These are phyloP conservation scores for Eilema griseolum DNA, from an alignment of 2,888 invertebrate species.

Conservation along the genomic window DNA sequence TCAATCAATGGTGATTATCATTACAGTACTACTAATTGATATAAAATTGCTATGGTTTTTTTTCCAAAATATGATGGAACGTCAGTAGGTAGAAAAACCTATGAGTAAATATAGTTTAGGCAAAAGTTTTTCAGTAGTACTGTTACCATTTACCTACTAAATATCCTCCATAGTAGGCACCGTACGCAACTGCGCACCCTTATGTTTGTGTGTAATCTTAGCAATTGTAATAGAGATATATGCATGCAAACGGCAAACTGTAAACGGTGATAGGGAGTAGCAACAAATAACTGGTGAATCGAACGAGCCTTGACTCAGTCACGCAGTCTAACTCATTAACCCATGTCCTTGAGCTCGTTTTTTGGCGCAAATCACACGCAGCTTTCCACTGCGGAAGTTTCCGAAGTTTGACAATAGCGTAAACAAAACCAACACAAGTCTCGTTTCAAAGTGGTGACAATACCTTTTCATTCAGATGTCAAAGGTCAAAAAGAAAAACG, in stretches of 20 bases:
- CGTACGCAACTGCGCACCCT: slow-evolving; percentile 3
- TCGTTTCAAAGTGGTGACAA: background rate
- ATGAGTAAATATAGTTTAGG: background rate
- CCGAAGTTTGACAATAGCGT: slow-evolving; percentile 9
- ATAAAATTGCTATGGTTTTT: background rate
- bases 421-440: background rate
- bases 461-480: too few relatives aligned
- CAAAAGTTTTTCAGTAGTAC: background rate
- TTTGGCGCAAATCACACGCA: slow-evolving; percentile 62
- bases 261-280: slow-evolving; percentile 41
- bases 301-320: slow-evolving; percentile 62
- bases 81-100: background rate
- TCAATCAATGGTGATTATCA: background rate
- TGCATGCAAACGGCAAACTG: slow-evolving; percentile 49
- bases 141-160: background rate
- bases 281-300: slow-evolving; percentile 43
- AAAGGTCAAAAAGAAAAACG: too few relatives aligned
- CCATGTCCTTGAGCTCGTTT: slow-evolving; percentile 62
- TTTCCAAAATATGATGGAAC: background rate
- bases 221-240: slow-evolving; percentile 50
- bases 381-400: slow-evolving; percentile 55
- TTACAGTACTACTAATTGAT: background rate
- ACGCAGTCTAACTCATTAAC: slow-evolving; percentile 68
- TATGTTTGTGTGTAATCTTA: slow-evolving; percentile 24
- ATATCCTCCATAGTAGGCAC: background rate